A percentile compares a stretch with the other conserved stretches of the same genome.
phyloP scores from a whole-genome alignment of 2,113 vertebrate genomes.

The Gavia stellata region DNA sequence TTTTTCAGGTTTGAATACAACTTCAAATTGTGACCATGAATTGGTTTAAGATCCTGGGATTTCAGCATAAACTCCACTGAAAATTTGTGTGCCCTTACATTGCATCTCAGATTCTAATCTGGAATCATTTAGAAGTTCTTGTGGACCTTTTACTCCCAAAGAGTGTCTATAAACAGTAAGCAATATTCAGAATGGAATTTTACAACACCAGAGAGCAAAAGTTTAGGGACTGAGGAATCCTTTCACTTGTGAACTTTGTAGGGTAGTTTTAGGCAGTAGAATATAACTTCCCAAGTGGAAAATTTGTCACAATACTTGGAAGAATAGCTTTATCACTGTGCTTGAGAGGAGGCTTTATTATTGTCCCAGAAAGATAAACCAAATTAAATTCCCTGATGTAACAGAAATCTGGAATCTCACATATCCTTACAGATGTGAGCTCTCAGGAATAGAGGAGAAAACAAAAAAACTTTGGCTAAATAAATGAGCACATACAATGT shows the following conservation, averaged over 20 bases:
- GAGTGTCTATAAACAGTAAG: not conserved
- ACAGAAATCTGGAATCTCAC: not conserved
- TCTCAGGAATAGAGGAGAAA: not conserved
- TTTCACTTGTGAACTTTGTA: not conserved
- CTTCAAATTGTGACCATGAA: not conserved
- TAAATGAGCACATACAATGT: not conserved
- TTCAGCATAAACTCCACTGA: not conserved
- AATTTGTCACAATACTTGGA: not conserved
- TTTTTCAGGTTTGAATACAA: not conserved
- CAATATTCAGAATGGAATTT: not conserved
- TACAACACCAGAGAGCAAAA: not conserved
- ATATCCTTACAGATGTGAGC: not conserved
- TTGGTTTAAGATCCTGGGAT: not conserved
- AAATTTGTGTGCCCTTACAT: fast-evolving
- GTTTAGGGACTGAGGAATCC: not conserved
- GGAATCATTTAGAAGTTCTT: not conserved
- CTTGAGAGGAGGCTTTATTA: not conserved
- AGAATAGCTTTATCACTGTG: not conserved
- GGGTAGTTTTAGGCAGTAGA: not conserved
- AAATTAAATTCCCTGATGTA: not conserved
- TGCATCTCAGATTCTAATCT: not conserved
- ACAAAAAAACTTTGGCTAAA: not conserved
- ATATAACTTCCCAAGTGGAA: not conserved
- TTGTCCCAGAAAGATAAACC: not conserved
- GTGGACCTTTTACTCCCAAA: not conserved